Conservation (phyloP, 2,797 vertebrate species). For the Neosalanx taihuensis region DNA sequence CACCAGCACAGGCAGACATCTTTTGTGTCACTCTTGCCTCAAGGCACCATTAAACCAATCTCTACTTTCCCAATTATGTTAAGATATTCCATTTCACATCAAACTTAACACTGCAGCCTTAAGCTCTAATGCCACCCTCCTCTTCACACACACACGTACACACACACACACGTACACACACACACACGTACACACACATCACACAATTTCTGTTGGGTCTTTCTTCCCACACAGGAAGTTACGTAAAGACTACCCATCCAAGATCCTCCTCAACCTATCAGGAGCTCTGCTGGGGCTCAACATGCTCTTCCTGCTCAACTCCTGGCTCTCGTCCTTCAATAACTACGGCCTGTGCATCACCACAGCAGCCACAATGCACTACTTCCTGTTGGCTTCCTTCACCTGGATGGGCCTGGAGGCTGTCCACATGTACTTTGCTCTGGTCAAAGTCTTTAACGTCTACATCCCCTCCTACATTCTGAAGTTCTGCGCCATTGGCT, state of each 20-base stretch:
- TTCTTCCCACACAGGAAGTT: slow-evolving; percentile 70
- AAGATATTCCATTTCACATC: too few relatives aligned
- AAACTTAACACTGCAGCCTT: not conserved
- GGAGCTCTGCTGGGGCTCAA: slow-evolving; percentile 79
- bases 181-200: too few relatives aligned
- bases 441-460: slow-evolving; percentile 89
- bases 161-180: too few relatives aligned
- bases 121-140: not conserved
- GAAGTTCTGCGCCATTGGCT: slow-evolving; percentile 83
- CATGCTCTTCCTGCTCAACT: slow-evolving; percentile 78
- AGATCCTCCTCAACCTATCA: slow-evolving; percentile 88
- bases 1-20: too few relatives aligned
- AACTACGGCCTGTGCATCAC: slow-evolving; percentile 73
- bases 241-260: slow-evolving; percentile 81
- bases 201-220: not conserved
- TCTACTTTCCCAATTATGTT: too few relatives aligned
- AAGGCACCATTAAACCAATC: too few relatives aligned
- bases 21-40: too few relatives aligned
- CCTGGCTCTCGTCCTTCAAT: slow-evolving; percentile 81
- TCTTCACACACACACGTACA: too few relatives aligned
- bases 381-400: slow-evolving; percentile 86
- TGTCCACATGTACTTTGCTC: slow-evolving; percentile 85
- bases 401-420: slow-evolving; percentile 90
- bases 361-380: slow-evolving; percentile 76
- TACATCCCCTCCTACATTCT: slow-evolving; percentile 83